phyloP scores from a whole-genome alignment of 1,140 invertebrate genomes.

The Physella acuta region DNA sequence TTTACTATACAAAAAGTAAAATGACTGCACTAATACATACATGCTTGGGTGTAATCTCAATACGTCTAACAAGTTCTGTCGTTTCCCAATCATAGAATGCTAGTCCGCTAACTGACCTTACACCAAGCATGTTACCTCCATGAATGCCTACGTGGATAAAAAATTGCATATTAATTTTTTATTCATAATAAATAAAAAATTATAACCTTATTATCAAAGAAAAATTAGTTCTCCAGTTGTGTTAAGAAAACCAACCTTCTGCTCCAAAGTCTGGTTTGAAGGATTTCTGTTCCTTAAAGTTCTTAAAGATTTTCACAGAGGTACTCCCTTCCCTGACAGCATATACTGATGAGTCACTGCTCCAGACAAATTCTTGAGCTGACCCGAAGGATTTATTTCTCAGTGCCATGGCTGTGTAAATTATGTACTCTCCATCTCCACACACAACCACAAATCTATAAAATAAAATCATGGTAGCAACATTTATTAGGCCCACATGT shows the following conservation, averaged over 20 bases:
- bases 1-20: no score
- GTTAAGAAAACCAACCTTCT: constrained; percentile 65
- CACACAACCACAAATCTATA: constrained; percentile 94
- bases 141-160: constrained; percentile 76
- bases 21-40: constrained; percentile 49
- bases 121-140: constrained; percentile 91
- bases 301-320: constrained; percentile 93
- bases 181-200: background rate
- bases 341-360: constrained; percentile 92
- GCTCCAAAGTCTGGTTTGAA: constrained; percentile 96
- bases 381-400: constrained; percentile 98
- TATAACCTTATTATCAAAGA: background rate
- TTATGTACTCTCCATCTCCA: constrained; percentile 99
- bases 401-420: constrained; percentile 98
- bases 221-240: background rate
- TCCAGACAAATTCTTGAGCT: constrained; percentile 99
- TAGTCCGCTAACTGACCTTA: constrained; percentile 88
- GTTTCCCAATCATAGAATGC: constrained; percentile 98
- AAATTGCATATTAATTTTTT: constrained; percentile 11
- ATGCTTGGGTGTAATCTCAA: constrained; percentile 88
- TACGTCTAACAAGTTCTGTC: constrained; percentile 85
- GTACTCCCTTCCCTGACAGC: constrained; percentile 87
- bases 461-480: no score
- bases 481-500: no score
- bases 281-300: constrained; percentile 94